Conservation (phyloP, 92 coral and sea anemone genomes). For the Phenganax subtilis region DNA sequence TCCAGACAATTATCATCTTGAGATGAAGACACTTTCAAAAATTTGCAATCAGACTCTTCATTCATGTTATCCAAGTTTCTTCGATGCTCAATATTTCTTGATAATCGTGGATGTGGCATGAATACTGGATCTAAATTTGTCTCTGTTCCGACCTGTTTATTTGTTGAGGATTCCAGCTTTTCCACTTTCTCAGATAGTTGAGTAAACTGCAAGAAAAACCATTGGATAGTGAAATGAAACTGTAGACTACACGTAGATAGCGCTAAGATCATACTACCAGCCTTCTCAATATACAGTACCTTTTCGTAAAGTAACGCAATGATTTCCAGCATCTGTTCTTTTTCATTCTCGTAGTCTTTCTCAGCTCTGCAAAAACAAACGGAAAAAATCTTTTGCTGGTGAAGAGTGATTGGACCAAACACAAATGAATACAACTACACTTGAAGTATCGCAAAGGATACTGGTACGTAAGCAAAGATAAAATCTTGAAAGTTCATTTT, state of each 20-base stretch:
- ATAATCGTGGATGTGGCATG: constrained; percentile 1
- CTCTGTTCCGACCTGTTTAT: background rate
- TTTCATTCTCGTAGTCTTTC: constrained; percentile 44
- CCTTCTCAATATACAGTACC: background rate
- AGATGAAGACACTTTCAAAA: background rate
- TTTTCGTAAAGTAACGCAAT: constrained; percentile 33
- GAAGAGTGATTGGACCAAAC: background rate
- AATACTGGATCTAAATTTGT: background rate
- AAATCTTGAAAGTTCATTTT: background rate
- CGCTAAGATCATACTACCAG: background rate
- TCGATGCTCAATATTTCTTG: background rate
- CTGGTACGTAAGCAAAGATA: background rate
- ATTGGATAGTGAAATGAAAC: background rate
- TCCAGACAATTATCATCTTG: background rate
- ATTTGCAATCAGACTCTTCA: background rate
- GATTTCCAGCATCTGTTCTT: constrained; percentile 44
- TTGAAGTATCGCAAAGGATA: background rate
- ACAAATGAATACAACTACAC: background rate
- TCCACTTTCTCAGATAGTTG: constrained; percentile 25
- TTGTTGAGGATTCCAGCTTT: background rate
- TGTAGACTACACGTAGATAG: background rate
- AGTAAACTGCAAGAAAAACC: constrained; percentile 6
- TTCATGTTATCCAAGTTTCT: background rate
- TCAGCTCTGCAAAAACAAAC: constrained; percentile 34
- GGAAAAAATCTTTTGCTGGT: background rate